Conservation (phyloP, 2,888 invertebrate species). For the Geotrupes spiniger region DNA sequence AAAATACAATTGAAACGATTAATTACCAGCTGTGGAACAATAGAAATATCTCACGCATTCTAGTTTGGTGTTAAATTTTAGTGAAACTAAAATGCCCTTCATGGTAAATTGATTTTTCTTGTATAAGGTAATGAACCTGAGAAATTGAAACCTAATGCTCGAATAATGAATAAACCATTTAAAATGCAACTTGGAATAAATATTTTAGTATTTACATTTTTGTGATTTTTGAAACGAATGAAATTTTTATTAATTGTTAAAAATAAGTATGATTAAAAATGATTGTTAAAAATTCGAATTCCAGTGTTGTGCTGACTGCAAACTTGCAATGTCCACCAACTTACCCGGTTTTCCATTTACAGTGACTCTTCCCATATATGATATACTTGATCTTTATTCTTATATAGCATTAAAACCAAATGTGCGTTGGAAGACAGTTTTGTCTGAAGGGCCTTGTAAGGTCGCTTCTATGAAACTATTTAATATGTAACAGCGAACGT, state of each 20-base stretch:
- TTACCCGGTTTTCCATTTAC: constrained; percentile 54
- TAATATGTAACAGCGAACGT: neutral
- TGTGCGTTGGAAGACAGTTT: constrained; percentile 46
- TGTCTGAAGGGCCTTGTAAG: constrained; percentile 49
- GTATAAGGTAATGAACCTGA: constrained; percentile 20
- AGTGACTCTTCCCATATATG: constrained; percentile 54
- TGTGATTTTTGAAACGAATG: neutral
- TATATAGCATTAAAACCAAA: constrained; percentile 50
- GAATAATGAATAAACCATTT: constrained; percentile 13
- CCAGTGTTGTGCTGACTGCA: constrained; percentile 35
- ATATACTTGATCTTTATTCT: constrained; percentile 54
- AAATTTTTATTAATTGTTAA: neutral
- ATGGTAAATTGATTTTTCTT: constrained; percentile 21
- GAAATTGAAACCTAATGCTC: constrained; percentile 15
- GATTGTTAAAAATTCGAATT: constrained; percentile 35
- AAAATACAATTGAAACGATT: too few species aligned
- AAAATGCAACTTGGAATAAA: neutral
- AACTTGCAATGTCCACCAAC: constrained; percentile 42
- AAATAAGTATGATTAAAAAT: too few species aligned
- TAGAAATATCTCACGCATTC: neutral
- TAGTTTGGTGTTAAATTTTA: constrained; percentile 11
- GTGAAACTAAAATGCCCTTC: constrained; percentile 24
- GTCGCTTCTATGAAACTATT: constrained; percentile 41
- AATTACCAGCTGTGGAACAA: neutral
- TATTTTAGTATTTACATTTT: neutral